Evolutionary conservation across 2,113 vertebrate genomes (phyloP), one percentile per base, ranked within the genome.

Genomic region (Pelmatolapia mariae): DNA sequence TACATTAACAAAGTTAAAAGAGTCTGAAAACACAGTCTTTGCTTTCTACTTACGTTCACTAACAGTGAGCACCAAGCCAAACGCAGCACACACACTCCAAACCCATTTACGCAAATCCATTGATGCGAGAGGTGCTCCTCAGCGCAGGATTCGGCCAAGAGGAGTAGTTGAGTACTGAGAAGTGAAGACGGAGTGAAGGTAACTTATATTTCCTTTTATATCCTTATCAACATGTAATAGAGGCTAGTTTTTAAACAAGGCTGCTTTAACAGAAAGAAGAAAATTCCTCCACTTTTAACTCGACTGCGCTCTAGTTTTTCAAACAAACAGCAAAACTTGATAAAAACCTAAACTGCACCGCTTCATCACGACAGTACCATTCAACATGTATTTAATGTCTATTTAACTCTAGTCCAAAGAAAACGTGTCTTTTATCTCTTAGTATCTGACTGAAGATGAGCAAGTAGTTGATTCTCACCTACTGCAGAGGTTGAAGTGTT

Each of bases 31-130:
- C 26, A 8, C 68, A 53, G 31, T 29, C 3, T n/a, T 61, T 4
- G 36, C 8, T 36, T 18, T 87, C 73, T 53, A 94, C 96, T 96
- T 78, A 97, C 96, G 15, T 85, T 91, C 76, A 83, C 84, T 73
- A 82, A 61, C 43, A 19, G 66, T 26, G 79, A 95, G 87, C 86
- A 91, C 53, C 68, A 92, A 84, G 76, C 78, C 76, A 81, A 93
- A 22, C 40, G 83, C 40, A 12, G 92, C 82, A 2, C 90, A 84
- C 18, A 83, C 59, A 87, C 94, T 95, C 90, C 91, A 94, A 47
- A 93, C 8, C 61, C 56, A 31, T 91, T 91, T 94, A 94, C 94
- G 92, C 80, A 95, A 90, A 94, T 90, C 93, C 96, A 97, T 96
- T 93, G 93, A 95, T 91, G 93, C 95, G 92, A 90, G 90, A 93